Conservation (phyloP, 2,888 invertebrate species). For the Xestia ashworthii region DNA sequence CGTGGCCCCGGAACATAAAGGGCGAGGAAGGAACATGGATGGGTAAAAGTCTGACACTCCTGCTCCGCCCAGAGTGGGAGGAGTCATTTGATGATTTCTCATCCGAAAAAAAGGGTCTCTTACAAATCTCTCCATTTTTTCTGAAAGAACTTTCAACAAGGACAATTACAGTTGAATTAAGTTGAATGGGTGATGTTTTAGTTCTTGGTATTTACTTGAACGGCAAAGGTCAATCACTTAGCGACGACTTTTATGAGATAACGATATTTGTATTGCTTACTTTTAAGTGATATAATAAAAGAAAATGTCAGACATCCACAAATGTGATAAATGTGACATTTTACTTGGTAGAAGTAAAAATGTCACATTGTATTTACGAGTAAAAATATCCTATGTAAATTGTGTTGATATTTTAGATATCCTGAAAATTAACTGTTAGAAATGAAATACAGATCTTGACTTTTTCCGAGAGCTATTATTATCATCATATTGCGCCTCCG, state of each 20-base stretch:
- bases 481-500: too few relatives aligned
- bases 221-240: slow-evolving; percentile 9
- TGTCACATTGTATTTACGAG: background rate
- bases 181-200: background rate
- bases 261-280: slow-evolving; percentile 1
- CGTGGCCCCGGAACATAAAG: too few relatives aligned
- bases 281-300: slow-evolving; percentile 10
- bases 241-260: slow-evolving; percentile 4
- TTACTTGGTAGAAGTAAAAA: background rate
- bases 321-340: slow-evolving; percentile 6
- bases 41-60: too few relatives aligned
- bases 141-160: background rate
- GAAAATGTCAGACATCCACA: slow-evolving; percentile 5
- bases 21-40: too few relatives aligned
- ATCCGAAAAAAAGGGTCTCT: background rate
- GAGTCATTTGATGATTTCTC: too few relatives aligned
- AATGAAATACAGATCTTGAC: background rate
- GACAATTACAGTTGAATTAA: background rate
- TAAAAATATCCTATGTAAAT: background rate
- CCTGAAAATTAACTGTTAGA: background rate
- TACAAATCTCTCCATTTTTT: background rate
- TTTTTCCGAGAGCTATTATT: background rate
- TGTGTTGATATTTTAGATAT: background rate
- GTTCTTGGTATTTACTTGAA: background rate
- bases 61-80: too few relatives aligned